Percentiles rank a stretch among this genome's conserved stretches.
Evolutionary conservation across 2,888 invertebrate species (phyloP).

Genomic region (Caenorhabditis sp.): DNA sequence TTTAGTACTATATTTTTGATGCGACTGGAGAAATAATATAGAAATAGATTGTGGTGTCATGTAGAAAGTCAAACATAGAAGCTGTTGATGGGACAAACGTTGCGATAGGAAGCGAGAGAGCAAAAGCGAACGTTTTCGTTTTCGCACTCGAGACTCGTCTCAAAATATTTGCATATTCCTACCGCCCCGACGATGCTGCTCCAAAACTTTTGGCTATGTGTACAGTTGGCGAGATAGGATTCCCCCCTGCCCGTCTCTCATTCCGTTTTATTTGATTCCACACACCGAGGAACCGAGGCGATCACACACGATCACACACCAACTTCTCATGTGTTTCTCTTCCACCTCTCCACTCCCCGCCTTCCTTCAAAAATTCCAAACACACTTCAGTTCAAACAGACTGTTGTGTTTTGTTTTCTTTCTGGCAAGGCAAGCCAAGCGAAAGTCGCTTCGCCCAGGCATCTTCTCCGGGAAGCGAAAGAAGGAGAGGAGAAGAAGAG

Average conservation of each 20-base stretch:
- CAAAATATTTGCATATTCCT: constrained; percentile 64
- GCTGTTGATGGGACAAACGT: constrained; percentile 6
- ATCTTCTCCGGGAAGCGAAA: neutral
- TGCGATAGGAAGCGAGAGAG: no score
- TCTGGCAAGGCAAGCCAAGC: neutral
- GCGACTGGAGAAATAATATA: no score
- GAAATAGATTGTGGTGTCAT: constrained; percentile 36
- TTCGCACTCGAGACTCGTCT: constrained; percentile 49
- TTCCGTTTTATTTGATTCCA: constrained; percentile 39
- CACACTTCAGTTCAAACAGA: constrained; percentile 34
- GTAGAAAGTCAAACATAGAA: constrained; percentile 45
- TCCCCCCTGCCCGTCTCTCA: neutral
- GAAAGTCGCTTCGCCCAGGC: neutral
- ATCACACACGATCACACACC: constrained; percentile 44
- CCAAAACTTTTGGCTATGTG: constrained; percentile 34
- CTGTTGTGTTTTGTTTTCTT: neutral
- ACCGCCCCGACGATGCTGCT: constrained; percentile 19
- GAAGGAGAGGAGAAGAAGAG: no score
- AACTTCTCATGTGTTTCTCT: constrained; percentile 25
- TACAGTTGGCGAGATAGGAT: constrained; percentile 17
- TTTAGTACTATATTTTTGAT: constrained; percentile 1
- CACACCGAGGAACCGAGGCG: constrained; percentile 10
- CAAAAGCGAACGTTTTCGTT: no score
- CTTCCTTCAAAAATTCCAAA: constrained; percentile 34
- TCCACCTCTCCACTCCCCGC: neutral